Percentiles rank a stretch among this genome's conserved stretches.
Conservation (phyloP, 2,113 vertebrate species). For the Phalacrocorax pelagicus region DNA sequence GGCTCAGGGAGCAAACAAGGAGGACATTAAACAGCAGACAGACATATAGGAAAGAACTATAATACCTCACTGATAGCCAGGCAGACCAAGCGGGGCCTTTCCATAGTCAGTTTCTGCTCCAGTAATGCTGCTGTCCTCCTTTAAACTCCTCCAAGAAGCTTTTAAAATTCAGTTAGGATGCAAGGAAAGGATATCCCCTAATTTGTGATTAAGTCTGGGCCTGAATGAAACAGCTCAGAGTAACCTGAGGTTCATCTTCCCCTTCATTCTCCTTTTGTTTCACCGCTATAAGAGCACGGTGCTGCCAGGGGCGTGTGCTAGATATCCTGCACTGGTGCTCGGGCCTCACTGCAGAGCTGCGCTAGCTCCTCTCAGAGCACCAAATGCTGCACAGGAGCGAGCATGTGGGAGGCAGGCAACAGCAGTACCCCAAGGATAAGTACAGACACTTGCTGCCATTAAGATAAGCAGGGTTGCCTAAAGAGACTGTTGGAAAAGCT, state of each 20-base stretch:
- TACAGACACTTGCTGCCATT: background rate
- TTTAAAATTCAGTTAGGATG: background rate
- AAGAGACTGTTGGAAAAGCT: background rate
- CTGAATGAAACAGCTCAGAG: background rate
- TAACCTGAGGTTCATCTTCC: background rate
- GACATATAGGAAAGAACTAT: background rate
- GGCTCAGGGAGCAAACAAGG: background rate
- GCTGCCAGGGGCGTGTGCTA: background rate
- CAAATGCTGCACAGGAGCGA: background rate
- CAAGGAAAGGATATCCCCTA: background rate
- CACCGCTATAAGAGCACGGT: rapidly evolving
- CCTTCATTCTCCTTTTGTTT: background rate
- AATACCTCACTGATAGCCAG: background rate
- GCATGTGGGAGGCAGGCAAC: background rate
- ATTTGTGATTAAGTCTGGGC: background rate
- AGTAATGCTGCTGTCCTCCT: background rate
- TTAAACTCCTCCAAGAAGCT: background rate
- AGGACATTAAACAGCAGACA: background rate
- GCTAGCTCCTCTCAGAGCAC: background rate
- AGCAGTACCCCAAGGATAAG: background rate
- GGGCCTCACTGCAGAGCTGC: rapidly evolving
- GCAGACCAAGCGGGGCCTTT: background rate
- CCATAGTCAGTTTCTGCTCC: background rate
- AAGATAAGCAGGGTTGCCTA: constrained; percentile 20
- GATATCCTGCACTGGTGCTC: background rate